Percentiles rank a stretch among this genome's conserved stretches.
Conservation (phyloP, 2,797 vertebrate species). For the Coracias cyanogaster region DNA sequence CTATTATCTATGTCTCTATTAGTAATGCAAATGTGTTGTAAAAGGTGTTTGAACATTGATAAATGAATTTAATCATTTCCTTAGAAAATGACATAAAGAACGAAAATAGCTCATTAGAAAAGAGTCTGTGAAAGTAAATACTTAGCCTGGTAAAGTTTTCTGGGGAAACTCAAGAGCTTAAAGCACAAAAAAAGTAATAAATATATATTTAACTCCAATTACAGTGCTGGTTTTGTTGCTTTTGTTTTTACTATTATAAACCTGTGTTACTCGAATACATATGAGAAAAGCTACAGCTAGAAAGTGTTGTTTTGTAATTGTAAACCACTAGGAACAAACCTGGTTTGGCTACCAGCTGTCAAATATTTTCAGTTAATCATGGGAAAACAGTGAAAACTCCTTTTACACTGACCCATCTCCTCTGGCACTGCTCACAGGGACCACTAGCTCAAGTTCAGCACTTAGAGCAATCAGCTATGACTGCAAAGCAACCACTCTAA, state of each 20-base stretch:
- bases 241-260: not conserved
- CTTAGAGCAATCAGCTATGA: not conserved
- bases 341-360: not conserved
- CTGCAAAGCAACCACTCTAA: not conserved
- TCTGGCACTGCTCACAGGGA: accelerated
- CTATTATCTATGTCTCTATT: not conserved
- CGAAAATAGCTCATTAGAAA: slow-evolving; percentile 34
- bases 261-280: not conserved
- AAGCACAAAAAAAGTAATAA: not conserved
- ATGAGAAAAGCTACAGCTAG: not conserved
- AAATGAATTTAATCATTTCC: slow-evolving; percentile 30
- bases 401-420: not conserved
- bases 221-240: not conserved
- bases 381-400: not conserved
- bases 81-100: slow-evolving; percentile 24
- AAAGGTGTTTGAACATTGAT: slow-evolving; percentile 5
- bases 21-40: not conserved
- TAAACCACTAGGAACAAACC: not conserved
- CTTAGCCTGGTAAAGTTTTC: slow-evolving; percentile 30
- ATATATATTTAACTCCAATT: not conserved
- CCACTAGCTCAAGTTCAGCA: not conserved
- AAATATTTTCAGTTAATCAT: not conserved
- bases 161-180: not conserved
- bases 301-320: not conserved
- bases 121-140: slow-evolving; percentile 32